Conservation (phyloP, 2,888 invertebrate species). For the Hedya salicella region DNA sequence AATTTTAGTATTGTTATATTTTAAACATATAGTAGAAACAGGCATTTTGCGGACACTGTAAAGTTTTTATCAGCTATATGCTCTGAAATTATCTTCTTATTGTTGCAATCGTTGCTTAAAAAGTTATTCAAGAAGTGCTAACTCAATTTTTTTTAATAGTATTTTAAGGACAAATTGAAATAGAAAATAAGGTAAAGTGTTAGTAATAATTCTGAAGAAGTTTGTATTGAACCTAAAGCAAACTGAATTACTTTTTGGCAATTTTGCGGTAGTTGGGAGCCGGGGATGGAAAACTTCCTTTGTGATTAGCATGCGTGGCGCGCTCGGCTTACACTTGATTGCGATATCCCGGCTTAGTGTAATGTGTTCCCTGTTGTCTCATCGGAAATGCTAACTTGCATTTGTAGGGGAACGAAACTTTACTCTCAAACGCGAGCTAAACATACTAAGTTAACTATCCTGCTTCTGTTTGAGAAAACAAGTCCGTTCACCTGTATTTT, state of each 20-base stretch:
- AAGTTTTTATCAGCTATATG: too few relatives aligned
- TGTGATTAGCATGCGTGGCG: slow-evolving; percentile 56
- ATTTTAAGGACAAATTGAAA: too few relatives aligned
- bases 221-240: not conserved
- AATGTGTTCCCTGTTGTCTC: slow-evolving; percentile 52
- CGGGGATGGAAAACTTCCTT: slow-evolving; percentile 52
- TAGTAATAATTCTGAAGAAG: too few relatives aligned
- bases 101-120: too few relatives aligned
- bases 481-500: not conserved
- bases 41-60: too few relatives aligned
- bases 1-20: not conserved
- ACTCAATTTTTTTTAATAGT: too few relatives aligned
- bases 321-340: slow-evolving; percentile 51
- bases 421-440: not conserved
- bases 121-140: too few relatives aligned
- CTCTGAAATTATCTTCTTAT: too few relatives aligned
- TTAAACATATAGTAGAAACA: too few relatives aligned
- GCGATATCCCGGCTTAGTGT: slow-evolving; percentile 54
- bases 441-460: slow-evolving; percentile 2
- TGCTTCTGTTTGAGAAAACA: slow-evolving; percentile 1
- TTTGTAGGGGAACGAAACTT: slow-evolving; percentile 31
- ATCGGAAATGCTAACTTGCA: slow-evolving; percentile 44
- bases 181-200: too few relatives aligned
- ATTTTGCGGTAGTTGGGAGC: slow-evolving; percentile 27
- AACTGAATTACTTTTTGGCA: not conserved